These are phyloP conservation scores for Mamestra configurata DNA, from an alignment of 1,140 invertebrate genomes.

Conservation along the genomic window DNA sequence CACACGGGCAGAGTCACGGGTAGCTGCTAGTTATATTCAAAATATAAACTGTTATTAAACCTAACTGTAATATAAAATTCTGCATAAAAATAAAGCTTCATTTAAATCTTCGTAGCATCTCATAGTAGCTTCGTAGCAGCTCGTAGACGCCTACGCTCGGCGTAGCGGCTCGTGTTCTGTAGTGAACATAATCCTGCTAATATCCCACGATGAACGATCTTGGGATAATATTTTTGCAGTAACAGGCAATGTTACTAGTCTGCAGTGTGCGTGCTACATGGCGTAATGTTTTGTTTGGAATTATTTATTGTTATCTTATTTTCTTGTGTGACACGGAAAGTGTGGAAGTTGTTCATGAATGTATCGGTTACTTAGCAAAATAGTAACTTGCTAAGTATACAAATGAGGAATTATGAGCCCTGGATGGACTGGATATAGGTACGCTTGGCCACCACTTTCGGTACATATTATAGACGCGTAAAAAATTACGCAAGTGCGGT, in stretches of 20 bases:
- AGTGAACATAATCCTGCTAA: not conserved
- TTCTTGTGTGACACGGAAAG: no score
- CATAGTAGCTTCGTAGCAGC: not conserved
- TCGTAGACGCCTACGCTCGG: constrained; percentile 1
- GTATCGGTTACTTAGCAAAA: no score
- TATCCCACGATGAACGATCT: not conserved
- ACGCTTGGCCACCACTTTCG: no score
- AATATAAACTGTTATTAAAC: not conserved
- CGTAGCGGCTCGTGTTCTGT: not conserved
- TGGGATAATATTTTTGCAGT: not conserved
- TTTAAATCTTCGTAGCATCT: not conserved
- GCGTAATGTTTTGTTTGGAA: no score
- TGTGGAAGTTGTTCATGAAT: no score
- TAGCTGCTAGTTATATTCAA: not conserved
- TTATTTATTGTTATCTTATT: no score
- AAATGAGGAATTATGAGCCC: no score
- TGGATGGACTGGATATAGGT: no score
- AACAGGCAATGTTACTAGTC: not conserved
- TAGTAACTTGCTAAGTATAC: no score
- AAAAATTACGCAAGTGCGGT: no score
- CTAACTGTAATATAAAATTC: not conserved
- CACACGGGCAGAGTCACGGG: no score
- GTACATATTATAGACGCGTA: no score
- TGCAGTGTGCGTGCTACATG: not conserved
- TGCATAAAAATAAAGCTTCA: not conserved